Percentiles rank a stretch among this genome's conserved stretches.
phyloP scores from a whole-genome alignment of 2,888 invertebrate species.

The Antitype chi region DNA sequence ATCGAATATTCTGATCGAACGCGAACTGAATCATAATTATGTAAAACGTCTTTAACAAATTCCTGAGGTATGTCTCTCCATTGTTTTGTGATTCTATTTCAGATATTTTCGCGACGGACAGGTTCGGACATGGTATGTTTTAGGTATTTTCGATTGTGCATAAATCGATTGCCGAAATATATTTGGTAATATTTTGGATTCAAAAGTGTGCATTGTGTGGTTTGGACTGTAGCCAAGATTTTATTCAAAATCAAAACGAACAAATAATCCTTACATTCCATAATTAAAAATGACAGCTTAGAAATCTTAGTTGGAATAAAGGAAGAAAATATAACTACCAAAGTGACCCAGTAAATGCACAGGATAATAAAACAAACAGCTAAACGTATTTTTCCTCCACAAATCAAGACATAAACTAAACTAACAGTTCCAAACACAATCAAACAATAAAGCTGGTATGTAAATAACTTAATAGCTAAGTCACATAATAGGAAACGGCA shows the following conservation, averaged over 20 bases:
- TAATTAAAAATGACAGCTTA: neutral
- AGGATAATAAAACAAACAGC: slow-evolving; percentile 2
- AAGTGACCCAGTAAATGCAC: neutral
- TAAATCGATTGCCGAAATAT: neutral
- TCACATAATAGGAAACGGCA: slow-evolving; percentile 18
- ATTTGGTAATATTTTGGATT: neutral
- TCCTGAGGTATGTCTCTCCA: slow-evolving; percentile 37
- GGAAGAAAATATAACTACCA: neutral
- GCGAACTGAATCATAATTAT: slow-evolving; percentile 59
- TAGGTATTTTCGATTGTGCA: slow-evolving; percentile 6
- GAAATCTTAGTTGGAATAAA: neutral
- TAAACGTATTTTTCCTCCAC: slow-evolving; percentile 26
- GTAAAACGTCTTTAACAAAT: slow-evolving; percentile 54
- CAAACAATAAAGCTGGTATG: slow-evolving; percentile 64
- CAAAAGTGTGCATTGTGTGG: neutral
- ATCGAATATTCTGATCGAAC: slow-evolving; percentile 62
- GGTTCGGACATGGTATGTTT: slow-evolving; percentile 22
- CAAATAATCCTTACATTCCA: neutral
- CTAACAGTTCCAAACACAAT: slow-evolving; percentile 52
- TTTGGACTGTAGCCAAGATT: neutral
- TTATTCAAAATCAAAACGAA: neutral
- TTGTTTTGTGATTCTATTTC: slow-evolving; percentile 41
- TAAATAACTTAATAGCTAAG: slow-evolving; percentile 59
- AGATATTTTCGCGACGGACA: slow-evolving; percentile 45
- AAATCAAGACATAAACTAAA: slow-evolving; percentile 58